Evolutionary conservation across 1,140 invertebrate species (phyloP).

Genomic region (Scaptomyza pallida): DNA sequence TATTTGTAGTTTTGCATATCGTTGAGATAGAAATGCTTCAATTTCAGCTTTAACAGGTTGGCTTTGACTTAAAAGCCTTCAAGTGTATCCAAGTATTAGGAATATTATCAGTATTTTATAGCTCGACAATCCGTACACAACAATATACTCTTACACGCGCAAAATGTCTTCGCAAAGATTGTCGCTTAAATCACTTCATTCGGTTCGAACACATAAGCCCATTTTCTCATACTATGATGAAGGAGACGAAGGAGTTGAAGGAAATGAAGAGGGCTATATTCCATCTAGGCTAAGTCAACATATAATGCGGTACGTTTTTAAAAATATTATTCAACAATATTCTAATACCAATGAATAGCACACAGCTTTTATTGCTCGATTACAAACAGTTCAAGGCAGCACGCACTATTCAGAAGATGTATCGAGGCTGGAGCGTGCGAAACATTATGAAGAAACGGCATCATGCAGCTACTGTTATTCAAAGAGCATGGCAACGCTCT

Average conservation of each 20-base stretch:
- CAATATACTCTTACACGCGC: background rate
- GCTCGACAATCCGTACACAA: too few relatives aligned
- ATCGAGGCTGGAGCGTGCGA: slow-evolving; percentile 42
- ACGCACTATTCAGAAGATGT: slow-evolving; percentile 45
- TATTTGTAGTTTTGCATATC: too few relatives aligned
- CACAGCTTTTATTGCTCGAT: slow-evolving; percentile 45
- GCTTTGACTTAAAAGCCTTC: too few relatives aligned
- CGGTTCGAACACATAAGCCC: background rate
- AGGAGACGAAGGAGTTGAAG: too few relatives aligned
- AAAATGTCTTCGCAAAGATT: background rate
- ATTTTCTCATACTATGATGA: background rate
- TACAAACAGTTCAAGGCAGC: slow-evolving; percentile 68
- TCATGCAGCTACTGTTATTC: slow-evolving; percentile 36
- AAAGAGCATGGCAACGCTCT: slow-evolving; percentile 43
- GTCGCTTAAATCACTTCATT: background rate
- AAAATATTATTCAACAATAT: too few relatives aligned
- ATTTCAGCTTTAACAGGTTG: too few relatives aligned
- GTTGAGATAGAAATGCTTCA: too few relatives aligned
- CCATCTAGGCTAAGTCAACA: background rate
- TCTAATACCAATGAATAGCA: slow-evolving; percentile 7
- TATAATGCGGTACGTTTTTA: background rate
- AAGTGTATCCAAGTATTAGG: too few relatives aligned
- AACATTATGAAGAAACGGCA: rapidly evolving
- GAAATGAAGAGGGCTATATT: background rate
- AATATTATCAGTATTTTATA: too few relatives aligned